Evolutionary conservation across 2,888 invertebrate species (phyloP).

Genomic region (Selenia dentaria): DNA sequence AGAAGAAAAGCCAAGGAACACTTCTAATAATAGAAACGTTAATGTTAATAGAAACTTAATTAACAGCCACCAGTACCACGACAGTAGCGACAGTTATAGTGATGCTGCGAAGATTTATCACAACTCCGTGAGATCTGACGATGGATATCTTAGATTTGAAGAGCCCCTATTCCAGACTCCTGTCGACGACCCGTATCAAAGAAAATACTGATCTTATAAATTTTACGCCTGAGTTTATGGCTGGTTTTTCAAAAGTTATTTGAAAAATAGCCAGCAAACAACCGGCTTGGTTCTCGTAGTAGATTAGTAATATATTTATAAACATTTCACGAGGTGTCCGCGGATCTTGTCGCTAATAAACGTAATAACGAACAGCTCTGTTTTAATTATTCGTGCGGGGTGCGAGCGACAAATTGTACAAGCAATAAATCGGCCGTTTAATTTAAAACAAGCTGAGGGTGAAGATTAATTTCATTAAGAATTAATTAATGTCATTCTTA

Average conservation of each 20-base stretch:
- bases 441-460: constrained; percentile 80
- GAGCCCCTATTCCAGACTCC: constrained; percentile 73
- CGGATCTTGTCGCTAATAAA: constrained; percentile 73
- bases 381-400: constrained; percentile 65
- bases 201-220: constrained; percentile 60
- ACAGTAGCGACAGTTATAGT: constrained; percentile 56
- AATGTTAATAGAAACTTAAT: constrained; percentile 61
- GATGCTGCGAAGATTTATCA: constrained; percentile 66
- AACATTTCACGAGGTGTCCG: constrained; percentile 52
- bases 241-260: constrained; percentile 48
- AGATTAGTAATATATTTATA: constrained; percentile 46
- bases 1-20: constrained; percentile 57
- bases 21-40: constrained; percentile 46
- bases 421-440: constrained; percentile 81
- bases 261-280: constrained; percentile 46
- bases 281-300: neutral
- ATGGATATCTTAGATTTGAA: constrained; percentile 69
- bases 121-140: constrained; percentile 64
- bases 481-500: constrained; percentile 85
- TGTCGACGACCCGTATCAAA: constrained; percentile 73
- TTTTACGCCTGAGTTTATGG: constrained; percentile 34
- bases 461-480: constrained; percentile 85
- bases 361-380: constrained; percentile 66
- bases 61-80: constrained; percentile 79
- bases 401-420: constrained; percentile 79